phyloP scores from a whole-genome alignment of 2,888 invertebrate species.

The Standfussiana lucernea region DNA sequence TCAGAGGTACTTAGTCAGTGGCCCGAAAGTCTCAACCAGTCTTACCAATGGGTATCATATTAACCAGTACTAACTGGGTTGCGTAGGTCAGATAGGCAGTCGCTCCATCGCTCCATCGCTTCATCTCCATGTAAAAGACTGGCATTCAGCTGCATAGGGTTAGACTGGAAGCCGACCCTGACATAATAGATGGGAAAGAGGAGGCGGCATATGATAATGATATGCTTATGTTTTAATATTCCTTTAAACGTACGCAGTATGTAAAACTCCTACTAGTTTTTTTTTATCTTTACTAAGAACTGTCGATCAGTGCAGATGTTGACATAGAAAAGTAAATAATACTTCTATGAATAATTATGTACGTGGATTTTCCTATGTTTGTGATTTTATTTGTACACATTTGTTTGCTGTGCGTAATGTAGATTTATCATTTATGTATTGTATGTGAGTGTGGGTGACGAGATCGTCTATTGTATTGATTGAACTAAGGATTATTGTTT shows the following conservation, averaged over 20 bases:
- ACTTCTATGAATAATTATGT: background rate
- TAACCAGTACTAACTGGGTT: background rate
- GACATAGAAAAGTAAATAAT: background rate
- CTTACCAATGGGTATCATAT: background rate
- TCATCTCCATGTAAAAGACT: background rate
- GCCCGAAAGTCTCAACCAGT: background rate
- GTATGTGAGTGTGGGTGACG: background rate
- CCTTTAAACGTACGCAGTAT: background rate
- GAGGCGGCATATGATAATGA: background rate
- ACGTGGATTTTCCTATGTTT: background rate
- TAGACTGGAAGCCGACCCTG: background rate
- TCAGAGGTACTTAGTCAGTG: background rate
- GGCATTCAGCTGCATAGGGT: background rate
- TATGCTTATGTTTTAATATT: background rate
- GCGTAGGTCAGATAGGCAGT: background rate
- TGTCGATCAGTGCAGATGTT: background rate
- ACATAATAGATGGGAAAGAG: background rate
- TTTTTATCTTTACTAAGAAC: background rate
- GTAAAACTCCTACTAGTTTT: background rate
- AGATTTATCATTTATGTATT: background rate
- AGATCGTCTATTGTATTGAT: background rate
- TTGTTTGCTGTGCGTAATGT: background rate
- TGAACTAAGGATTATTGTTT: background rate
- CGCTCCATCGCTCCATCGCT: no score
- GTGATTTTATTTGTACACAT: background rate